These are phyloP conservation scores for Musca domestica DNA, from an alignment of 1,140 invertebrate genomes.

Conservation along the genomic window DNA sequence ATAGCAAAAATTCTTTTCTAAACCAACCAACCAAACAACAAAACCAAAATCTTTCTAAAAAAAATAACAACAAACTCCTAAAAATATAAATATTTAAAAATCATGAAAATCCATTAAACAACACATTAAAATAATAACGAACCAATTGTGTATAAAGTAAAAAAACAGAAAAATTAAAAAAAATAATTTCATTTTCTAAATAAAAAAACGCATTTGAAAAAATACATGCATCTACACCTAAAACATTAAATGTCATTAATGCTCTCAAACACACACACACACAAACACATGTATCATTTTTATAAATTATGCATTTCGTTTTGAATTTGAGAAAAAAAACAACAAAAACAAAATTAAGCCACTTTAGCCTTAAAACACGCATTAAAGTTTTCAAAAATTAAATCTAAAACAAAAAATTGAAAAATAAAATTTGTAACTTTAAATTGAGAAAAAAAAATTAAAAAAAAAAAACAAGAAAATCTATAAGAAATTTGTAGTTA, in stretches of 20 bases:
- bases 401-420: no score
- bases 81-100: conserved; percentile 31
- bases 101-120: conserved; percentile 28
- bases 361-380: neutral
- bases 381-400: neutral
- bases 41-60: conserved; percentile 10
- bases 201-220: neutral
- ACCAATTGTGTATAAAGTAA: conserved; percentile 27
- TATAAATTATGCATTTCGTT: no score
- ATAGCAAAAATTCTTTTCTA: conserved; percentile 52
- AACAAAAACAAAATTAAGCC: conserved; percentile 3
- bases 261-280: neutral
- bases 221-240: neutral
- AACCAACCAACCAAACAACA: conserved; percentile 35
- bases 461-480: conserved; percentile 7
- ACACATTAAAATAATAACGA: conserved; percentile 10
- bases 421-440: no score
- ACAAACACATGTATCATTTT: neutral
- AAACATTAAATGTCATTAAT: neutral
- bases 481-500: neutral
- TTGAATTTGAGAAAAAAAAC: no score
- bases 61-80: conserved; percentile 27
- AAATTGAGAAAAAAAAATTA: no score
- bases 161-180: conserved; percentile 30
- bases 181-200: conserved; percentile 10